These are phyloP conservation scores for Eledona agricola DNA, from an alignment of 2,888 invertebrate species.

Conservation along the genomic window DNA sequence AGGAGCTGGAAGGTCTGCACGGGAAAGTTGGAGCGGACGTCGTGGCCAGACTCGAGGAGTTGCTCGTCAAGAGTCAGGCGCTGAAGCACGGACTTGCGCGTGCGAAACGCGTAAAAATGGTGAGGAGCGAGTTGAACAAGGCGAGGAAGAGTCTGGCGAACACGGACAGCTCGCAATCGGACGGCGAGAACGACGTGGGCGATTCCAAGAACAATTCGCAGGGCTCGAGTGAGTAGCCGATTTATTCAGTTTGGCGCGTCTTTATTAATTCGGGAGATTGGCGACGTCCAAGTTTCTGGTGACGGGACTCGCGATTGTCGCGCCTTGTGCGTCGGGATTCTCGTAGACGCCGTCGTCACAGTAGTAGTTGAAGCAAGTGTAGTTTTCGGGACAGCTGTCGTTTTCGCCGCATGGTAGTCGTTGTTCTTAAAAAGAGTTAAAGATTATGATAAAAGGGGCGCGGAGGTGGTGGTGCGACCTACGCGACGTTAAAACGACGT, in stretches of 20 bases:
- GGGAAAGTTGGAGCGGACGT: conserved; percentile 59
- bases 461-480: no score
- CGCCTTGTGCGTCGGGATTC: no score
- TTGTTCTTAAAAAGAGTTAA: no score
- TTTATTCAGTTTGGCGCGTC: neutral
- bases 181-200: conserved; percentile 51
- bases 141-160: conserved; percentile 60
- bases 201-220: conserved; percentile 43
- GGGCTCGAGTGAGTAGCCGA: conserved; percentile 31
- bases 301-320: no score
- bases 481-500: no score
- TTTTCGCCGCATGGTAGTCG: no score
- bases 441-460: no score
- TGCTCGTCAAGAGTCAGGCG: conserved; percentile 70
- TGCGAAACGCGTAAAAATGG: conserved; percentile 68
- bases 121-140: conserved; percentile 68
- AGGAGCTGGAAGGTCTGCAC: conserved; percentile 63
- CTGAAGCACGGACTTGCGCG: conserved; percentile 68
- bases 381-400: no score
- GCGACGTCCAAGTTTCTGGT: no score
- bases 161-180: conserved; percentile 59
- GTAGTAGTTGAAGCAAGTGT: no score
- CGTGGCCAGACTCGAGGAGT: conserved; percentile 67
- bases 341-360: no score
- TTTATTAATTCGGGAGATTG: no score